Conservation (phyloP, 2,888 invertebrate genomes). For the Strigamia crassipes region DNA sequence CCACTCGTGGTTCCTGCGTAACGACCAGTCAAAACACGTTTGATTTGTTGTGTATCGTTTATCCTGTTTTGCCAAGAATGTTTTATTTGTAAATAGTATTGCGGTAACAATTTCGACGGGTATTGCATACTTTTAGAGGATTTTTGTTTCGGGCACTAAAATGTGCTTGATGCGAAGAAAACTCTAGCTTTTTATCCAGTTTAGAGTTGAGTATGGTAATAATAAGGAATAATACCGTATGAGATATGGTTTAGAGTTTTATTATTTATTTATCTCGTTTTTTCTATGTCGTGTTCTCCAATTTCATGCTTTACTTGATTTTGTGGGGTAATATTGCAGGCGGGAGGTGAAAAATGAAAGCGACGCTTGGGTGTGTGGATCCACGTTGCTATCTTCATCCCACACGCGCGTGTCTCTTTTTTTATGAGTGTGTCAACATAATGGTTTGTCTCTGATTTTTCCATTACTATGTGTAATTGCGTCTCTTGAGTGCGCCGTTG, state of each 20-base stretch:
- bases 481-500: neutral
- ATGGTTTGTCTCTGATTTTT: constrained; percentile 17
- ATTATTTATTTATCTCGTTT: neutral
- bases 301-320: constrained; percentile 10
- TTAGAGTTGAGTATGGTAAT: too few species aligned
- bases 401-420: neutral
- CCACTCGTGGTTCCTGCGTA: too few species aligned
- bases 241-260: neutral
- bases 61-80: too few species aligned
- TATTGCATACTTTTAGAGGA: too few species aligned
- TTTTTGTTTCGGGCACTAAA: too few species aligned
- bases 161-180: too few species aligned
- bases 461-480: constrained; percentile 21
- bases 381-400: neutral
- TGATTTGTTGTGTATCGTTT: too few species aligned
- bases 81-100: too few species aligned
- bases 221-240: neutral
- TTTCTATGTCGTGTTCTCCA: neutral
- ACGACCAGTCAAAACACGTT: too few species aligned
- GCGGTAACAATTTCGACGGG: too few species aligned
- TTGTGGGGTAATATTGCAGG: neutral
- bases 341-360: constrained; percentile 5
- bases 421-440: constrained; percentile 16
- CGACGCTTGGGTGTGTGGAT: neutral
- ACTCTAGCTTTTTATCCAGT: too few species aligned